Conservation (phyloP, 2,113 vertebrate genomes). For the Beaufortia kweichowensis region DNA sequence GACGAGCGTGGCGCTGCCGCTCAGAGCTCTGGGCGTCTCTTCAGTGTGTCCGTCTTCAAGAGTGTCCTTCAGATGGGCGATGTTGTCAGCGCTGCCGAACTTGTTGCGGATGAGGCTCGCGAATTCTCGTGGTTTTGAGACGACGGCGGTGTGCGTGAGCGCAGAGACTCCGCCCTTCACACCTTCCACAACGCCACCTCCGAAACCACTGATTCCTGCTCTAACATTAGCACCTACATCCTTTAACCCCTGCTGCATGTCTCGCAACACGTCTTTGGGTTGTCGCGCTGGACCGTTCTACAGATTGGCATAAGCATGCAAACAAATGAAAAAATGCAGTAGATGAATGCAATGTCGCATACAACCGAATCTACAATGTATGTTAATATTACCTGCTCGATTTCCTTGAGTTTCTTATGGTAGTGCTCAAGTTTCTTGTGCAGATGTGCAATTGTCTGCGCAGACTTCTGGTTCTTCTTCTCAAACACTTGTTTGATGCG, state of each 20-base stretch:
- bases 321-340: neutral
- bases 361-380: neutral
- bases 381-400: conserved; percentile 80
- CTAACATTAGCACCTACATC: conserved; percentile 94
- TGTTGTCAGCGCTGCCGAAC: conserved; percentile 97
- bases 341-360: too few species aligned
- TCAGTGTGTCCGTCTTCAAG: conserved; percentile 86
- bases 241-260: conserved; percentile 98
- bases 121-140: conserved; percentile 94
- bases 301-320: neutral
- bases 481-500: conserved; percentile 99
- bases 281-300: conserved; percentile 91
- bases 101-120: conserved; percentile 97
- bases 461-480: conserved; percentile 99
- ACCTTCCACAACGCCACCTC: conserved; percentile 92
- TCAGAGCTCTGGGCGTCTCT: conserved; percentile 85
- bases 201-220: conserved; percentile 94
- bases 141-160: conserved; percentile 90
- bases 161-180: conserved; percentile 94
- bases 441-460: conserved; percentile 94
- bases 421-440: conserved; percentile 98
- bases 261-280: conserved; percentile 95
- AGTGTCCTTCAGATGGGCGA: conserved; percentile 91
- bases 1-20: conserved; percentile 92
- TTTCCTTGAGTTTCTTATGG: conserved; percentile 94